Base-by-base conservation (phyloP, 2,888 invertebrate genomes). In the Ophion slaviceki region DNA sequence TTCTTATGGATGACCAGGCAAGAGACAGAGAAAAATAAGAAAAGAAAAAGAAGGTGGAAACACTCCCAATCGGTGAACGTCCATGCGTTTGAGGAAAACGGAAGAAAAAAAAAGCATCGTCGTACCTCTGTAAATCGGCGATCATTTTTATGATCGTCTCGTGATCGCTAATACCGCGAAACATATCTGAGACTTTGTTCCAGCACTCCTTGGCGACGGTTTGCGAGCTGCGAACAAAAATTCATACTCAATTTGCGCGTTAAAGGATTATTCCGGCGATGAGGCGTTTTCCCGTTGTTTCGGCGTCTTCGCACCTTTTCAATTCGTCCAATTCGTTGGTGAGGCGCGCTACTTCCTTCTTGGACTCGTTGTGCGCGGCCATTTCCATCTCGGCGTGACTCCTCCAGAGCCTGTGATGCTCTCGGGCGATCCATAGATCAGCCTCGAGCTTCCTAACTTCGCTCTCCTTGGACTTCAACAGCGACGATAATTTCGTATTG, bases 131-230 rank as follows among this genome's bases (percentile, higher is more conserved):
- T 45, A 67, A 70, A 17, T 76, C 71, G 6, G 79, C 70, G 17
- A 85, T 81, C 75, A 75, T 82, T 70, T 79, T 82, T 10, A 85
- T 20, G 36, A 85, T 82, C 67, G 59, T 24, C 32, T 67, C 75
- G 24, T 79, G 79, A 71, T 85, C 79, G 53, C 45, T 71, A 53
- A 80, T 71, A 40, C 85, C 82, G 53, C 59, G 64, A 53, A 85
- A 85, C 53, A 85, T 79, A 40, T 40, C 71, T 17, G 75, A 76
- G 11, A 85, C 66, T 80, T 75, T 75, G 36, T 79, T 79, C 85
- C 82, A 85, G 17, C 28, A 74, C 14, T 80, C 67, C 36, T 67
- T 32, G 0, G 45, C 68, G 28, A 75, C n/a, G 28, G 59, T 75
- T 66, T 71, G 79, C 3, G 82, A 40, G 40, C 82, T 85, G 40